Evolutionary conservation across 2,888 invertebrate genomes (phyloP).

Genomic region (Meghimatium bilineatum): DNA sequence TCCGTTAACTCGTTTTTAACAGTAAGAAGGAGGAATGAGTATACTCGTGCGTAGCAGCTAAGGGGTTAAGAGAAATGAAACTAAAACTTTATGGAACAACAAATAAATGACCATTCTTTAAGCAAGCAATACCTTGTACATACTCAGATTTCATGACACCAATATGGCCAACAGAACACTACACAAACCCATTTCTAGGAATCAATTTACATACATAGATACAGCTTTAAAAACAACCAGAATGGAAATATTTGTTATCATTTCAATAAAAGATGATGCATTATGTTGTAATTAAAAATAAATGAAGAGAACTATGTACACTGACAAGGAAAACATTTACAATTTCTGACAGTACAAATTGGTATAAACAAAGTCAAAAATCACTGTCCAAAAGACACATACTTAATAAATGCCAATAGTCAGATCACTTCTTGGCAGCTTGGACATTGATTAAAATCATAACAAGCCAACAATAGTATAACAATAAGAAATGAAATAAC

Average conservation of each 20-base stretch:
- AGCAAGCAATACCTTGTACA: slow-evolving; percentile 2
- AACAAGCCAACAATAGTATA: slow-evolving; percentile 21
- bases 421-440: background rate
- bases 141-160: background rate
- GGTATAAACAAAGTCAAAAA: background rate
- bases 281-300: background rate
- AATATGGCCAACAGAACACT: background rate
- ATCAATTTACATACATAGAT: background rate
- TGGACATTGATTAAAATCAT: slow-evolving; percentile 12
- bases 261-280: background rate
- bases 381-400: slow-evolving; percentile 6
- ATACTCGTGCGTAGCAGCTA: too few relatives aligned
- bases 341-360: background rate
- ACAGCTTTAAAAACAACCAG: background rate
- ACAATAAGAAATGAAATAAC: slow-evolving; percentile 17
- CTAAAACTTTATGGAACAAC: background rate
- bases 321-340: slow-evolving; percentile 9
- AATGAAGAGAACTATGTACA: slow-evolving; percentile 14
- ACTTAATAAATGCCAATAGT: background rate
- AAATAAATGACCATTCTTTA: background rate
- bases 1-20: too few relatives aligned
- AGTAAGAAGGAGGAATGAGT: too few relatives aligned
- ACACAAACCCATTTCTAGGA: background rate
- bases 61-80: background rate
- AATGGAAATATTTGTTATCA: background rate